A percentile compares a stretch with the other conserved stretches of the same genome.
phyloP scores from a whole-genome alignment of 2,113 vertebrate genomes.

The Crocuta crocuta region DNA sequence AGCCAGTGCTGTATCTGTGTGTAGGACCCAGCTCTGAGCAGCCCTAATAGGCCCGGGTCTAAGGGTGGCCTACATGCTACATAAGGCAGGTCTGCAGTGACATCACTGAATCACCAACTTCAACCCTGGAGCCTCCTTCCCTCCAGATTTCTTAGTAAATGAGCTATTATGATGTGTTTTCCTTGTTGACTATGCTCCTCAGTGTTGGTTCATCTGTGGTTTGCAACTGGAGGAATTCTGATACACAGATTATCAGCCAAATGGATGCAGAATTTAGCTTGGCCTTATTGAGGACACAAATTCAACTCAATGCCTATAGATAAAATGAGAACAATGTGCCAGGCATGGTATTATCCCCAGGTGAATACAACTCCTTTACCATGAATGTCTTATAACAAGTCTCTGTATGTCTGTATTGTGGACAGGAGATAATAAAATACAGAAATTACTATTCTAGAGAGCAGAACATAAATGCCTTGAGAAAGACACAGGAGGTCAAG shows the following conservation, averaged over 20 bases:
- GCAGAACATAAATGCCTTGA: neutral
- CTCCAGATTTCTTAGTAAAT: neutral
- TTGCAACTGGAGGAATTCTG: neutral
- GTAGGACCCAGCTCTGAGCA: neutral
- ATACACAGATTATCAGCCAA: neutral
- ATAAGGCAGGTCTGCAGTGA: neutral
- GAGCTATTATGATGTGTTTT: neutral
- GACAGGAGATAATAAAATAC: neutral
- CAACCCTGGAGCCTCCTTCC: neutral
- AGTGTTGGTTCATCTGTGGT: neutral
- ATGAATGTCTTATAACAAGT: neutral
- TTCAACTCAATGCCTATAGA: neutral
- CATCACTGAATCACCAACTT: too few species aligned
- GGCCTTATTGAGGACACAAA: neutral
- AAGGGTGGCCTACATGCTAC: neutral
- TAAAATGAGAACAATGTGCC: neutral
- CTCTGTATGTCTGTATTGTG: neutral
- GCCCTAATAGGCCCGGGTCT: accelerated
- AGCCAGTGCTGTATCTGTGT: neutral
- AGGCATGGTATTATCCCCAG: slow-evolving; percentile 38
- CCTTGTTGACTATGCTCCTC: neutral
- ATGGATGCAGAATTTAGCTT: neutral
- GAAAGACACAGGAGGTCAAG: neutral
- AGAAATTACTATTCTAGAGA: neutral
- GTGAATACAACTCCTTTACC: neutral